Percentiles rank a stretch among this genome's conserved stretches.
Conservation (phyloP, 2,113 vertebrate species). For the Phrynosoma blainvillii region DNA sequence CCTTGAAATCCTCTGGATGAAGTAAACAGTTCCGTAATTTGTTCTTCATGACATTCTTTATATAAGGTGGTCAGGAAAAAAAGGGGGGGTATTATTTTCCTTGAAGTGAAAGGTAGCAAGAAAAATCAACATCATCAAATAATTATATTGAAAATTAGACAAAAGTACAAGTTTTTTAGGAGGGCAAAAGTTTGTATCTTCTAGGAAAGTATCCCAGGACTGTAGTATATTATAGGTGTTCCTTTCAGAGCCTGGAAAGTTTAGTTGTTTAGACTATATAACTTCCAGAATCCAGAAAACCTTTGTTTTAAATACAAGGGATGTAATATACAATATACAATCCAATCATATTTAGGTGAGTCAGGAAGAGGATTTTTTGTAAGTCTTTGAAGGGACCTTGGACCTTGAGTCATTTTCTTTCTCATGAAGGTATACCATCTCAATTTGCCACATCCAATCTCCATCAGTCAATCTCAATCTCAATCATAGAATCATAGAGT, state of each 20-base stretch:
- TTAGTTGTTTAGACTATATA: too few species aligned
- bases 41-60: slow-evolving; percentile 14
- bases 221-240: not conserved
- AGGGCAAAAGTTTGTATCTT: not conserved
- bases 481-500: too few species aligned
- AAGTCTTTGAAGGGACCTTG: not conserved
- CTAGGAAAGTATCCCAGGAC: not conserved
- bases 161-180: not conserved
- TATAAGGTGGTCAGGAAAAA: not conserved
- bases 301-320: not conserved
- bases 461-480: not conserved
- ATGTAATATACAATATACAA: not conserved
- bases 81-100: not conserved
- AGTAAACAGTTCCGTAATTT: slow-evolving; percentile 39
- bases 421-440: not conserved
- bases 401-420: not conserved
- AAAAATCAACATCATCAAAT: not conserved
- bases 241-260: too few species aligned
- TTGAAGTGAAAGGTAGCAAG: not conserved
- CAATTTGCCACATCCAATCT: slow-evolving; percentile 25
- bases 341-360: not conserved
- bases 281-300: too few species aligned
- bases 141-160: not conserved
- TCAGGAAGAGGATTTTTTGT: not conserved
- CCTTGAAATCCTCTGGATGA: slow-evolving; percentile 46